Base-by-base conservation (phyloP, 2,888 invertebrate genomes). In the Lepetodrilus schrolli region DNA sequence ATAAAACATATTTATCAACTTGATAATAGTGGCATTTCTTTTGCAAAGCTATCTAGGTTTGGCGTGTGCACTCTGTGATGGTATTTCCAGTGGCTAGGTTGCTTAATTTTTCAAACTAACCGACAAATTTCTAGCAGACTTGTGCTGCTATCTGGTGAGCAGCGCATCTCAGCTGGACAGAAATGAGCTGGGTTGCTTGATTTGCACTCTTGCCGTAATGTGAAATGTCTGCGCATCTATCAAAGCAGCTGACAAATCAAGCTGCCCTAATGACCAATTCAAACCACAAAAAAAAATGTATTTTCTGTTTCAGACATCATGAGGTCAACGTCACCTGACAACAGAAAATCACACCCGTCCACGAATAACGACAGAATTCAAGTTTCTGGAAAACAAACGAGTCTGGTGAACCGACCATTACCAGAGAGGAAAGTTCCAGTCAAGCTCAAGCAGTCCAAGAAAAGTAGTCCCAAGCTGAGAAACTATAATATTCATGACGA, bases 401-500 rank as follows among this genome's bases (percentile, higher is more conserved):
- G 30, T 30, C 58, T 58, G 4, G 17, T 34, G 0, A 58, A 58
- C 58, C 26, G 58, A n/a, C 58, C 34, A 10, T 58, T 34, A 10
- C 58, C 58, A 2, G 58, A 58, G 34, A 58, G 34, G 58, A 58
- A 58, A 13, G 58, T 8, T 7, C 34, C 58, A 4, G 26, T 2
- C 30, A 58, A 58, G 17, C 13, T n/a, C 7, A 30, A 17, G 34
- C 30, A 58, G 23, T 34, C 26, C 26, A 23, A 30, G 13, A 58
- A 34, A 58, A 58, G 58, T 58, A 34, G 26, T 58, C 34, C 58
- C 7, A 58, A 58, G 34, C 30, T 30, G 30, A 58, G 58, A 17
- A 58, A 58, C 34, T 58, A 58, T 58, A 34, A 58, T 17, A 34
- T 58, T 4, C 34, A 17, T 30, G 58, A 58, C n/a, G 58, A 58